phyloP scores from a whole-genome alignment of 2,797 vertebrate genomes.

The Pipistrellus nathusii region DNA sequence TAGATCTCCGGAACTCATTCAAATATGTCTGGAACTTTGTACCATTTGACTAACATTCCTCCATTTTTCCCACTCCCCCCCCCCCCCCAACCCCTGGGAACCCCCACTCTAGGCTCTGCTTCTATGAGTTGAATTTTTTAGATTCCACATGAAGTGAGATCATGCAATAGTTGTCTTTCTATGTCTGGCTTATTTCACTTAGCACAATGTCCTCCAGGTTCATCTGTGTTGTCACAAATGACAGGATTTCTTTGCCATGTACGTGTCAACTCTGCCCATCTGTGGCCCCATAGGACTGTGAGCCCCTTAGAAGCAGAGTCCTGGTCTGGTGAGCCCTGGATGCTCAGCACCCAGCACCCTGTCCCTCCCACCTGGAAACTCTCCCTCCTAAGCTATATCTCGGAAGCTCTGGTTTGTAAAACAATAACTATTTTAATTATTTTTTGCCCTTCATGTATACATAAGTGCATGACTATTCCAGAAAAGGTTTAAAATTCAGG shows the following conservation, averaged over 20 bases:
- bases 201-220: background rate
- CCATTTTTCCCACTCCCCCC: background rate
- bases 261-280: background rate
- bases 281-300: background rate
- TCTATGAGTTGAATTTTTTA: background rate
- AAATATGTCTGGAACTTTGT: background rate
- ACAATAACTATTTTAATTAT: background rate
- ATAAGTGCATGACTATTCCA: background rate
- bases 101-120: background rate
- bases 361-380: background rate
- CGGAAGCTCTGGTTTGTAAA: background rate
- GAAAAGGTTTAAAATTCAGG: background rate
- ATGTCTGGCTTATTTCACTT: background rate
- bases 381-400: background rate
- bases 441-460: conserved; percentile 1
- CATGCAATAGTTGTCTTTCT: background rate
- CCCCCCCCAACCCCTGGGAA: background rate
- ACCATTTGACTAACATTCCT: background rate
- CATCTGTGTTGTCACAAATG: background rate
- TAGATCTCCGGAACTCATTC: background rate
- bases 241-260: background rate
- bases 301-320: background rate
- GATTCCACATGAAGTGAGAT: background rate
- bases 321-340: background rate
- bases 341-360: background rate